Evolutionary conservation across 2,888 invertebrate genomes (phyloP).

Genomic region (Caenorhabditis drosophilae): DNA sequence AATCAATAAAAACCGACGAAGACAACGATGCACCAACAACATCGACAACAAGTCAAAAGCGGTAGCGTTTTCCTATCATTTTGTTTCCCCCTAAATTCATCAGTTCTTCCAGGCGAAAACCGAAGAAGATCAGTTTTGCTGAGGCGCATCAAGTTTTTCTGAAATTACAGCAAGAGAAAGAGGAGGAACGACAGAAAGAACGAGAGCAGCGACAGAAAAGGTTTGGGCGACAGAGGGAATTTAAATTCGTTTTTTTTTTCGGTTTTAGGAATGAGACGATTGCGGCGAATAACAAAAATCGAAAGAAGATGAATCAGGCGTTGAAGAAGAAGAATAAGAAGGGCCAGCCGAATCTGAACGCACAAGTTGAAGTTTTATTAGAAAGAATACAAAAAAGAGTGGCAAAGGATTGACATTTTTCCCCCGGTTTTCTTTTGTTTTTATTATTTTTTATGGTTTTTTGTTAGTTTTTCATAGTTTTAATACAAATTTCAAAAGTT

Average conservation of each 20-base stretch:
- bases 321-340: slow-evolving; percentile 54
- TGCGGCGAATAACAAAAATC: slow-evolving; percentile 38
- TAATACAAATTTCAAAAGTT: background rate
- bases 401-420: slow-evolving; percentile 12
- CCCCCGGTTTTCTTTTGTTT: background rate
- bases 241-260: slow-evolving; percentile 1
- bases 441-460: slow-evolving; percentile 1
- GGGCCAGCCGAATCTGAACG: slow-evolving; percentile 61
- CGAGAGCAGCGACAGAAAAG: slow-evolving; percentile 32
- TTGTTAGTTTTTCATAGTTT: background rate
- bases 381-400: slow-evolving; percentile 54
- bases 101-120: slow-evolving; percentile 11
- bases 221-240: background rate
- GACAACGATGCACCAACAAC: slow-evolving; percentile 2
- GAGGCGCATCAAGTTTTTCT: slow-evolving; percentile 29
- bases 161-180: slow-evolving; percentile 28
- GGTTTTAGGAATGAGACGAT: slow-evolving; percentile 33
- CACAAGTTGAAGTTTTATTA: slow-evolving; percentile 57
- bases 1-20: background rate
- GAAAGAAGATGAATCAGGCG: slow-evolving; percentile 58
- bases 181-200: slow-evolving; percentile 19
- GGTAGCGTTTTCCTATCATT: too few relatives aligned
- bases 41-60: background rate
- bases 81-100: background rate
- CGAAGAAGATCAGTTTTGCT: slow-evolving; percentile 19